Conservation (phyloP, 2,888 invertebrate genomes). For the Pogonocherus hispidulus region DNA sequence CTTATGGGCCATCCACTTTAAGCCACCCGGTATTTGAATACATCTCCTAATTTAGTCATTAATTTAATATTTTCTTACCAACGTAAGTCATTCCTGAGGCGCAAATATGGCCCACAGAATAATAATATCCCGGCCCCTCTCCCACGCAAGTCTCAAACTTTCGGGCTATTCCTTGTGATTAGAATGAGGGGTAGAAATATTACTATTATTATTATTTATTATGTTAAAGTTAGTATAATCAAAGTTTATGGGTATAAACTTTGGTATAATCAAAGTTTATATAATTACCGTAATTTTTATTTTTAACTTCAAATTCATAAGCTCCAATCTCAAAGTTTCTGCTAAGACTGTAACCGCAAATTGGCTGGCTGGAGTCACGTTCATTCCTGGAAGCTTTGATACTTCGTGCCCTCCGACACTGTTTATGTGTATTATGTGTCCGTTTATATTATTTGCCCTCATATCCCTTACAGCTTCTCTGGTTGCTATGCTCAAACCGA, state of each 20-base stretch:
- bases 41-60: too few relatives aligned
- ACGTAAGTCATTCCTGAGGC: too few relatives aligned
- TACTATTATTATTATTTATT: not conserved
- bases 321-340: constrained; percentile 49
- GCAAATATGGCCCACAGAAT: too few relatives aligned
- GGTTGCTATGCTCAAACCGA: constrained; percentile 51
- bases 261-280: not conserved
- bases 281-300: constrained; percentile 53
- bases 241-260: too few relatives aligned
- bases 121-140: too few relatives aligned
- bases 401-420: constrained; percentile 52
- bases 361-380: constrained; percentile 51
- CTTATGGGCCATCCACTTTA: too few relatives aligned
- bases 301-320: constrained; percentile 34
- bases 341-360: constrained; percentile 50
- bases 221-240: not conserved
- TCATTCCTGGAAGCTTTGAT: constrained; percentile 41
- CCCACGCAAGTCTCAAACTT: too few relatives aligned
- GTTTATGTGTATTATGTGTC: constrained; percentile 55
- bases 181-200: too few relatives aligned
- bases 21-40: too few relatives aligned
- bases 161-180: too few relatives aligned
- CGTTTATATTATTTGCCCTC: constrained; percentile 48
- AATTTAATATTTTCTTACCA: too few relatives aligned
- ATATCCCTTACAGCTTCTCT: constrained; percentile 54